Conservation (phyloP, 1,140 invertebrate species). For the Atta colombica region DNA sequence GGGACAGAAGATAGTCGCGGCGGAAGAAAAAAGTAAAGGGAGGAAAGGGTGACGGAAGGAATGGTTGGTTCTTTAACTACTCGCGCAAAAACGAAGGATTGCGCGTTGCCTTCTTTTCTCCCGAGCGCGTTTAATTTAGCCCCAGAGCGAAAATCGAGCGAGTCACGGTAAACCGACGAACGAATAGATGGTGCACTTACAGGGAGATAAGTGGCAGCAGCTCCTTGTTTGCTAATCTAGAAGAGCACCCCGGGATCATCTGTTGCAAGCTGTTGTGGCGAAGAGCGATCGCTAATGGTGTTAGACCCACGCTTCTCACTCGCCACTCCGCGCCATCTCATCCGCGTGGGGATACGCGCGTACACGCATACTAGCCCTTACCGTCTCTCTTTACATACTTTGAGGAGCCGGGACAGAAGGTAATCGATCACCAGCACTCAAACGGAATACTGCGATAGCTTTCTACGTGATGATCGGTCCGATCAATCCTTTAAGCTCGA, state of each 20-base stretch:
- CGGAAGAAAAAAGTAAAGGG: conserved; percentile 2
- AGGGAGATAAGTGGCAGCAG: conserved; percentile 78
- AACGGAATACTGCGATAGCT: conserved; percentile 72
- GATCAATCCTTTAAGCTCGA: conserved; percentile 60
- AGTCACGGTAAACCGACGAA: conserved; percentile 71
- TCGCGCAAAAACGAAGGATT: conserved; percentile 63
- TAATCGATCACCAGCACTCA: conserved; percentile 79
- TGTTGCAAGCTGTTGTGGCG: conserved; percentile 79
- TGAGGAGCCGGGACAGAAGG: conserved; percentile 37
- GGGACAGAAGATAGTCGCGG: not conserved
- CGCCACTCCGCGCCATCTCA: not conserved
- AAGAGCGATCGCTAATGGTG: conserved; percentile 81
- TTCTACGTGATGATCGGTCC: conserved; percentile 29
- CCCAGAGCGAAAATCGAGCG: conserved; percentile 68
- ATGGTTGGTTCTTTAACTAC: conserved; percentile 66
- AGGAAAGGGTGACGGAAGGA: conserved; percentile 50
- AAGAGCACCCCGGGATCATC: conserved; percentile 79
- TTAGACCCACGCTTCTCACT: conserved; percentile 68
- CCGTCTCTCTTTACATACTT: conserved; percentile 47
- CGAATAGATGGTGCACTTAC: conserved; percentile 79
- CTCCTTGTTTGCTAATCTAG: conserved; percentile 81
- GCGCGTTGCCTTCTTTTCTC: conserved; percentile 66
- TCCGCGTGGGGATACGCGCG: not conserved
- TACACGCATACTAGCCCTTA: not conserved
- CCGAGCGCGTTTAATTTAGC: conserved; percentile 72